Conservation (phyloP, 2,113 vertebrate species). For the Hippopotamus amphibius region DNA sequence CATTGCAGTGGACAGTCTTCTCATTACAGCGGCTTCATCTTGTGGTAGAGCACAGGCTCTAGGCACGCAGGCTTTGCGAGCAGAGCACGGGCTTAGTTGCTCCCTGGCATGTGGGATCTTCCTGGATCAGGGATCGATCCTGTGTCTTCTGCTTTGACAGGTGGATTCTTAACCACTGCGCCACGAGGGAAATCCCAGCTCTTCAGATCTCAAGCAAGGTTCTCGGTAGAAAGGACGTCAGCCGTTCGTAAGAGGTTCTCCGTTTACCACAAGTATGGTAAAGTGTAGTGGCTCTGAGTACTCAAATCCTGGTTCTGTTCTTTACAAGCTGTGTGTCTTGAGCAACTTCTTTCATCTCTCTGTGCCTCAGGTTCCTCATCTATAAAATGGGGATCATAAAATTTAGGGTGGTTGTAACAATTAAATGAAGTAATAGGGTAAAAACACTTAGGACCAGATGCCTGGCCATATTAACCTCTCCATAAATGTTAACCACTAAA, state of each 20-base stretch:
- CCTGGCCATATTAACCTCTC: neutral
- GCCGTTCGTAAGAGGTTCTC: neutral
- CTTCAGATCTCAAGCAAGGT: neutral
- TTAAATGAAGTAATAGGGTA: neutral
- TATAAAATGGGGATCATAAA: neutral
- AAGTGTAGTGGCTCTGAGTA: neutral
- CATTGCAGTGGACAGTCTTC: too few species aligned
- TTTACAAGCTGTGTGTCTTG: neutral
- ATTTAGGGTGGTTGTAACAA: neutral
- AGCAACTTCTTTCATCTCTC: neutral
- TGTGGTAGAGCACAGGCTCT: too few species aligned
- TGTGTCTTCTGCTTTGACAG: too few species aligned
- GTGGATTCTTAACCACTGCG: too few species aligned
- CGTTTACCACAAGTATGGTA: neutral
- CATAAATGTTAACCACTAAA: neutral
- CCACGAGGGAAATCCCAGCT: too few species aligned
- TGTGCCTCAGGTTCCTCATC: neutral
- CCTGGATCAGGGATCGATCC: too few species aligned
- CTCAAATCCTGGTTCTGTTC: neutral
- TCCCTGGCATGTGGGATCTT: too few species aligned
- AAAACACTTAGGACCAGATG: neutral
- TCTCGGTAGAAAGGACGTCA: neutral
- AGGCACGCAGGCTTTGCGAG: too few species aligned
- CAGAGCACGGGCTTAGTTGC: too few species aligned
- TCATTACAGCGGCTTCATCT: too few species aligned